phyloP scores from a whole-genome alignment of 1,140 invertebrate species.

The fruit fly (Drosophila melanogaster) region DNA sequence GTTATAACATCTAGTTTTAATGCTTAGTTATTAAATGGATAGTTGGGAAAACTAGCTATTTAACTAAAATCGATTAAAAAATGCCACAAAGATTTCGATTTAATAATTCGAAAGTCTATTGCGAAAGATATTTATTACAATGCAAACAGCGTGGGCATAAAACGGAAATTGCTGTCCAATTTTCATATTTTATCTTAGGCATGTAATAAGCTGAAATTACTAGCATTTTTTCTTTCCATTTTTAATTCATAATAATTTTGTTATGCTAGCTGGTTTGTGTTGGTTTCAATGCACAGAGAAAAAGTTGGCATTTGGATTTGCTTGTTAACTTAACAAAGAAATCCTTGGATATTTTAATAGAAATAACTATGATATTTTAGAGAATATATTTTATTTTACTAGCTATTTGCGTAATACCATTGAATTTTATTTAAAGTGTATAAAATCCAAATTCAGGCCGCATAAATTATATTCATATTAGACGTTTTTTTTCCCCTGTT shows the following conservation, averaged over 20 bases:
- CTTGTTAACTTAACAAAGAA: too few relatives aligned
- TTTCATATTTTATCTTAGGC: conserved; percentile 28
- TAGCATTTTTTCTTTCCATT: conserved; percentile 12
- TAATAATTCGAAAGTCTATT: conserved; percentile 6
- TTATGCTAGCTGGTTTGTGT: conserved; percentile 24
- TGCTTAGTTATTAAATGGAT: not conserved
- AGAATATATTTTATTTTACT: too few relatives aligned
- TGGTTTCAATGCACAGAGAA: conserved; percentile 13
- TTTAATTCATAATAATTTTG: conserved; percentile 32
- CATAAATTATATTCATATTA: conserved; percentile 10
- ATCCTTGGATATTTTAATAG: too few relatives aligned
- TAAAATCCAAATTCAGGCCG: conserved; percentile 7
- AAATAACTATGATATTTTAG: too few relatives aligned
- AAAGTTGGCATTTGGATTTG: not conserved
- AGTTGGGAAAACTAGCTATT: not conserved
- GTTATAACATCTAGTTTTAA: not conserved
- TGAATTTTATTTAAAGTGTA: conserved; percentile 6
- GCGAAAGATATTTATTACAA: conserved; percentile 9
- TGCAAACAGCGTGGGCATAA: conserved; percentile 1
- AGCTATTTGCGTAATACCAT: not conserved
- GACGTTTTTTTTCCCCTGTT: not conserved
- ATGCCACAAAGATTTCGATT: not conserved
- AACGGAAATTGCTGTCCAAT: conserved; percentile 34
- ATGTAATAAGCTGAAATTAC: conserved; percentile 39
- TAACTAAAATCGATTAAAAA: not conserved